Base-by-base conservation (phyloP, 2,113 vertebrate genomes). In the Coreoperca whiteheadi region DNA sequence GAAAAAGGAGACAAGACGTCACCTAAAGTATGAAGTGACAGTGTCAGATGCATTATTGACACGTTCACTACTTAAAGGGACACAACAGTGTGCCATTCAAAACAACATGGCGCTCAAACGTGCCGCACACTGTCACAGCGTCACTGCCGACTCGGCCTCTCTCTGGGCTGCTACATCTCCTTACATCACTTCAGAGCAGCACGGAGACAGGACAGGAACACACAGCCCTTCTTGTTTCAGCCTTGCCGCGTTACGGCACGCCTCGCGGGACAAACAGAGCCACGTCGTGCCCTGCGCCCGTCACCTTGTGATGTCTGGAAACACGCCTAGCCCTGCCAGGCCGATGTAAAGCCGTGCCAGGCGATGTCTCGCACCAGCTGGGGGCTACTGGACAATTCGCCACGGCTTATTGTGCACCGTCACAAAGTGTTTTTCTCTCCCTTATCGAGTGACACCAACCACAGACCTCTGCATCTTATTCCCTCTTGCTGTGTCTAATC, bases 201-300 rank as follows among this genome's bases (percentile, higher is more conserved):
- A 2, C 61, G 32, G 86, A 77, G 89, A 87, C 91, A 6, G 84
- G 64, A 66, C 81, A 46, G 32, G 37, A 56, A 15, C 81, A 91
- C 88, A 90, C 86, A 89, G 74, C 5, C 23, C 69, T 81, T 66
- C 75, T 87, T 90, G 84, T 91, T 57, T 34, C 56, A 51, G 81
- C 73, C 66, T 34, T 14, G 20, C 65, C n/a, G n/a, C 11, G 46
- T 56, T 61, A 53, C 50, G 14, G 67, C 61, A 51, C 10, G 61
- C 79, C 91, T 77, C 25, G 0, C 32, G 69, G 75, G 70, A 46
- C 67, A 63, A 78, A 77, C 57, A 51, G 56, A 70, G 41, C 41
- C 59, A 23, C 63, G 15, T 60, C 11, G 15, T 34, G 66, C 39
- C 32, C 32, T 15, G 30, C 25, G 21, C 77, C 66, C 5, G 20